These are phyloP conservation scores for Redunca redunca DNA, from an alignment of 2,113 vertebrate species.

Conservation along the genomic window DNA sequence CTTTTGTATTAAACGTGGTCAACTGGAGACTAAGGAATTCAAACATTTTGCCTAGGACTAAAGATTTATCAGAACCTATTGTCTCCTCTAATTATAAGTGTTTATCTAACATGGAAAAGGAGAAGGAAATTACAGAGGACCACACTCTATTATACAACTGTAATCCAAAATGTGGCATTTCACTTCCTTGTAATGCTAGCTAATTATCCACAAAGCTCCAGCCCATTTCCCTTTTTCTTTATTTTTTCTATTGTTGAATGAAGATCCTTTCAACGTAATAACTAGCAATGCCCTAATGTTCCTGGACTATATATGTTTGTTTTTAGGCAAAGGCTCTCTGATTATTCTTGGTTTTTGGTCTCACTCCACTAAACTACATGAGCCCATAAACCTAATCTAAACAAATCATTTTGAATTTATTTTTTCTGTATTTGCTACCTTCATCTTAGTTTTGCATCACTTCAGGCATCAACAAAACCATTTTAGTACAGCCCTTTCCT, in stretches of 20 bases:
- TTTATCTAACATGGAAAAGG: neutral
- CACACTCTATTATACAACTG: neutral
- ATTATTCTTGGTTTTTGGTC: constrained; percentile 22
- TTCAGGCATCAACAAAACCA: constrained; percentile 65
- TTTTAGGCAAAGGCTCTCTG: constrained; percentile 31
- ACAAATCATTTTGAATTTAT: constrained; percentile 55
- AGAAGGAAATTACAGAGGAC: neutral
- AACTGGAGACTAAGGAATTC: neutral
- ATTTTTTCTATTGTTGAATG: constrained; percentile 12
- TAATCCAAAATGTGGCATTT: neutral
- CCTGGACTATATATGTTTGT: neutral
- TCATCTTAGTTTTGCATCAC: constrained; percentile 49
- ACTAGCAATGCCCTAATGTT: neutral
- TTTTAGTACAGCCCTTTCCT: constrained; percentile 27
- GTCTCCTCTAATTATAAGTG: neutral
- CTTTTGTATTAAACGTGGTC: neutral
- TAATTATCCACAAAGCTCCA: neutral
- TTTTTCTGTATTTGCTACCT: constrained; percentile 55
- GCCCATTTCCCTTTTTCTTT: constrained; percentile 11
- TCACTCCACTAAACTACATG: constrained; percentile 27
- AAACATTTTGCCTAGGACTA: constrained; percentile 13
- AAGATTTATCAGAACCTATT: neutral
- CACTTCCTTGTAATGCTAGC: neutral
- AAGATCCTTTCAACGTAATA: neutral
- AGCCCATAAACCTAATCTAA: constrained; percentile 64